Conservation (phyloP, 2,113 vertebrate species). For the Pterocles orientalis region DNA sequence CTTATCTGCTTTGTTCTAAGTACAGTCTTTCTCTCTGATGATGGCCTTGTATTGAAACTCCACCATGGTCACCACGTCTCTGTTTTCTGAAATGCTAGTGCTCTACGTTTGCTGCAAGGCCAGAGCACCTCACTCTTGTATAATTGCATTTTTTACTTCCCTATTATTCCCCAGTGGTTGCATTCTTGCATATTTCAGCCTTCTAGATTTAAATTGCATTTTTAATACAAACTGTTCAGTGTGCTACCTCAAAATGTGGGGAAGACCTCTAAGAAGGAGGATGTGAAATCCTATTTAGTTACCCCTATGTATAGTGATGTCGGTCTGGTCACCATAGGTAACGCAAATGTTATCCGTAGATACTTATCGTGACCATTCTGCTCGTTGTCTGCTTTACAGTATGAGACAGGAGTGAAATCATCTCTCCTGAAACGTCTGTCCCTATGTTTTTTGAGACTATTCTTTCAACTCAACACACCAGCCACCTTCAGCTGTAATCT, state of each 20-base stretch:
- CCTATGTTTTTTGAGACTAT: background rate
- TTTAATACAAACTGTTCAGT: background rate
- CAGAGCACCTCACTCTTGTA: background rate
- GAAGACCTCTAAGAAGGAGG: background rate
- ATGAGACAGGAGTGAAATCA: background rate
- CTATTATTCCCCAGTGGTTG: background rate
- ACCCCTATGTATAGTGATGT: background rate
- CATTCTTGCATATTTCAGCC: background rate
- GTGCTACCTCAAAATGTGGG: background rate
- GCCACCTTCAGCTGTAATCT: conserved; percentile 11
- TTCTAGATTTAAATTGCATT: background rate
- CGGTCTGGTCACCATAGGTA: background rate
- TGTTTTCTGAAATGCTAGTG: conserved; percentile 41
- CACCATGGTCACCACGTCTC: background rate
- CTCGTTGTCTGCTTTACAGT: background rate
- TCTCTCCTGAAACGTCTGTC: background rate
- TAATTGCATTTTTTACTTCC: background rate
- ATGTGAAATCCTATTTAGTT: background rate
- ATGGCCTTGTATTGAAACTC: background rate
- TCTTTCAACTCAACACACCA: background rate
- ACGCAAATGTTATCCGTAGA: background rate
- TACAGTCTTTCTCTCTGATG: background rate
- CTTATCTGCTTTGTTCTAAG: background rate
- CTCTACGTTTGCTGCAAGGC: background rate
- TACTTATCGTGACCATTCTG: background rate